Evolutionary conservation across 2,888 invertebrate species (phyloP).

Genomic region (Onthophagus sagittarius): DNA sequence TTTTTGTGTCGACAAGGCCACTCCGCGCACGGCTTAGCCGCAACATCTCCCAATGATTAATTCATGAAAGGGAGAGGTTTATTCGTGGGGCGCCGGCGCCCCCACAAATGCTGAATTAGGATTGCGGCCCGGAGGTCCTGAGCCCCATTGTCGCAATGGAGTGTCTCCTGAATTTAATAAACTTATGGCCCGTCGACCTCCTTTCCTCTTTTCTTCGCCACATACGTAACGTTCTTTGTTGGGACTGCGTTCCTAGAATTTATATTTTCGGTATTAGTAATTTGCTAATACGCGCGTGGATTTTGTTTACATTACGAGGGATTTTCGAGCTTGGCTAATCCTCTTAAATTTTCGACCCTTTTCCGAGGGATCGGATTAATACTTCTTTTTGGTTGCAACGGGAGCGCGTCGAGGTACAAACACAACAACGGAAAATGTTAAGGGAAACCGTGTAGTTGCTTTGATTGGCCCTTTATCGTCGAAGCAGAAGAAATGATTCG

Average conservation of each 20-base stretch:
- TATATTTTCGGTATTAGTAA: not conserved
- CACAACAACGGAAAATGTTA: not conserved
- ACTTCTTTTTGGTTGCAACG: not conserved
- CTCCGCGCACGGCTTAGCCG: not conserved
- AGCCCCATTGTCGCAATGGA: not conserved
- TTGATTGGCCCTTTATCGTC: not conserved
- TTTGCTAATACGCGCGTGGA: not conserved
- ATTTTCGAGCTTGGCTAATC: not conserved
- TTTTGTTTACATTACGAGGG: not conserved
- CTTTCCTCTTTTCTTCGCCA: not conserved
- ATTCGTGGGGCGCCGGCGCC: not conserved
- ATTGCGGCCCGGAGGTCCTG: not conserved
- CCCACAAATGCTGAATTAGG: not conserved
- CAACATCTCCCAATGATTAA: not conserved
- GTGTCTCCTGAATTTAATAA: not conserved
- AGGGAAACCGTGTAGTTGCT: not conserved
- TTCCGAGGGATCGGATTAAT: not conserved
- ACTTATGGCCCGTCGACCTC: not conserved
- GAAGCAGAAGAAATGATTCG: slow-evolving; percentile 1
- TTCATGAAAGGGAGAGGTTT: not conserved
- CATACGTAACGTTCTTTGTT: not conserved
- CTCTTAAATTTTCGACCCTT: not conserved
- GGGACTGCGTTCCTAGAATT: not conserved
- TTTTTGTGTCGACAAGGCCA: not conserved
- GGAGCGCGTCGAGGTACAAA: not conserved